Percentiles rank a stretch among this genome's conserved stretches.
These are phyloP conservation scores for Arizona elegans DNA, from an alignment of 2,113 vertebrate genomes.

Conservation along the genomic window DNA sequence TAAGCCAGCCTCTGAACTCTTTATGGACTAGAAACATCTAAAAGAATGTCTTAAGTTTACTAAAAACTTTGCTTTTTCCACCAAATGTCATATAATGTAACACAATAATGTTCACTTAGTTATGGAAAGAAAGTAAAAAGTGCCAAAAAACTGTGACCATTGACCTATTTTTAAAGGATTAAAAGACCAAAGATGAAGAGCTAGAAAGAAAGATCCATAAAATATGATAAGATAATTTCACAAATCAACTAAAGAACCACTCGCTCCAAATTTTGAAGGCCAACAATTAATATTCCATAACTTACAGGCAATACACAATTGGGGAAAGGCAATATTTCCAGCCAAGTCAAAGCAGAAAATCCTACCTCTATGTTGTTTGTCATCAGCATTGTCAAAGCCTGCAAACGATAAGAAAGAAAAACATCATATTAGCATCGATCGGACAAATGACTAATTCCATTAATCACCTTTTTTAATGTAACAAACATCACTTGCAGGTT, in stretches of 20 bases:
- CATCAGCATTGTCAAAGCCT: slow-evolving; percentile 58
- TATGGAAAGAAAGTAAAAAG: not conserved
- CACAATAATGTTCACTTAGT: not conserved
- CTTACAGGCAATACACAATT: not conserved
- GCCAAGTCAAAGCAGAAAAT: slow-evolving; percentile 19
- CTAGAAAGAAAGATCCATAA: not conserved
- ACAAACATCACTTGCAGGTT: slow-evolving; percentile 60
- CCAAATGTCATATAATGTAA: too few species aligned
- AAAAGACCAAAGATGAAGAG: not conserved
- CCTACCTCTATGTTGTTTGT: slow-evolving; percentile 66
- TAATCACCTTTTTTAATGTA: slow-evolving; percentile 67
- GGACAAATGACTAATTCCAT: slow-evolving; percentile 58
- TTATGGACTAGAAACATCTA: not conserved
- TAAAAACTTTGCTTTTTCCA: not conserved
- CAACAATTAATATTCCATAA: not conserved
- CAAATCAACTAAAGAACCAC: not conserved
- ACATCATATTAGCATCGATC: slow-evolving; percentile 66
- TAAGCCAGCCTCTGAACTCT: not conserved
- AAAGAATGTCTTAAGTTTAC: not conserved
- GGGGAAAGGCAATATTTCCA: not conserved
- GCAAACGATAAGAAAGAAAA: slow-evolving; percentile 59
- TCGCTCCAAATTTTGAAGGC: not conserved
- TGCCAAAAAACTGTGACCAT: not conserved
- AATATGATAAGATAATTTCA: not conserved
- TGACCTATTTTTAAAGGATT: not conserved